These are phyloP conservation scores for Pristionchus mayeri DNA, from an alignment of 2,888 invertebrate genomes.

Conservation along the genomic window DNA sequence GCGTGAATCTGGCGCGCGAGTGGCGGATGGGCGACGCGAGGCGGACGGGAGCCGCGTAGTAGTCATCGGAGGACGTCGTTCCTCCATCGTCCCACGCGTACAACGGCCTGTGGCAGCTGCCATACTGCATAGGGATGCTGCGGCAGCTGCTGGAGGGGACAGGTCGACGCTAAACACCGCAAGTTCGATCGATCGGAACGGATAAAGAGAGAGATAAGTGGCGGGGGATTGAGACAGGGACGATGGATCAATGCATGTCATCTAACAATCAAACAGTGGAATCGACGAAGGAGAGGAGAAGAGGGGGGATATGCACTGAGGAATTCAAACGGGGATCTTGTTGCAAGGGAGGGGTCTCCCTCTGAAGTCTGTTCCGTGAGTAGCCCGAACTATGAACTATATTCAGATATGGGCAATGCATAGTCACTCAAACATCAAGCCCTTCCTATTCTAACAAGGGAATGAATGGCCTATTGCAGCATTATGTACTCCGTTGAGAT, in stretches of 20 bases:
- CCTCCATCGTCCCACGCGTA: constrained; percentile 38
- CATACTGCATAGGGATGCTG: constrained; percentile 23
- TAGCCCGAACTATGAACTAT: neutral
- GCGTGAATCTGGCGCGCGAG: neutral
- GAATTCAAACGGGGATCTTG: neutral
- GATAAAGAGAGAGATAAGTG: constrained; percentile 4
- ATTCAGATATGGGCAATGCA: too few species aligned
- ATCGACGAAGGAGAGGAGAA: neutral
- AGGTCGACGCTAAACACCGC: neutral
- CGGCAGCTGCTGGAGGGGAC: neutral
- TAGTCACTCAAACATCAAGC: too few species aligned
- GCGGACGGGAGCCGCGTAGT: neutral
- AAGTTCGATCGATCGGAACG: constrained; percentile 20
- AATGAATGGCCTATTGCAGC: too few species aligned
- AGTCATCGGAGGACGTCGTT: neutral
- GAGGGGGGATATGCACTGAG: constrained; percentile 1
- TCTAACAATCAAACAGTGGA: constrained; percentile 17
- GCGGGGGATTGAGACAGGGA: constrained; percentile 14
- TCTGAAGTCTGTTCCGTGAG: neutral
- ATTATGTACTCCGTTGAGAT: too few species aligned
- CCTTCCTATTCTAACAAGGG: too few species aligned
- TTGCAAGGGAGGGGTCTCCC: neutral
- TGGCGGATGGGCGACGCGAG: neutral
- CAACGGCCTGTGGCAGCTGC: neutral
- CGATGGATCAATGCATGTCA: constrained; percentile 37